phyloP scores from a whole-genome alignment of 2,888 invertebrate genomes.

The Synergus umbraculus region DNA sequence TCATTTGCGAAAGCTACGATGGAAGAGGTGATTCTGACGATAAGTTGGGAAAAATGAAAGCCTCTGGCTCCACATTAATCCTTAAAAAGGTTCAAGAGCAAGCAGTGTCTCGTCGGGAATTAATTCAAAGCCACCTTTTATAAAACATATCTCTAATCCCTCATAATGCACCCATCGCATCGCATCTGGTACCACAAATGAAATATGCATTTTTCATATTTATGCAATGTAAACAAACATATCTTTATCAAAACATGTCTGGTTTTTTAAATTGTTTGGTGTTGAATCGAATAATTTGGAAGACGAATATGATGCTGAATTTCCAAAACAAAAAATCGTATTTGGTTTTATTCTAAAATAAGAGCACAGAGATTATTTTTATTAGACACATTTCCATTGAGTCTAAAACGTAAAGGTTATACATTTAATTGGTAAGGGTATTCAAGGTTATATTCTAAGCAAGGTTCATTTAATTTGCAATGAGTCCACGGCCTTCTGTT shows the following conservation, averaged over 20 bases:
- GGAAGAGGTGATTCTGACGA: slow-evolving; percentile 47
- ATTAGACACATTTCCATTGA: no score
- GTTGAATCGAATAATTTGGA: no score
- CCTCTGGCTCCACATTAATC: slow-evolving; percentile 38
- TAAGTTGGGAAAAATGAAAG: slow-evolving; percentile 30
- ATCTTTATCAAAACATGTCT: no score
- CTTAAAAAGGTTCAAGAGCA: slow-evolving; percentile 24
- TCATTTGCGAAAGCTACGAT: slow-evolving; percentile 44
- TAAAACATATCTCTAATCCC: background rate
- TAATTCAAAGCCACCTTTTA: slow-evolving; percentile 25
- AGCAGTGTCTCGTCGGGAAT: slow-evolving; percentile 10
- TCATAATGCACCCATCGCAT: background rate
- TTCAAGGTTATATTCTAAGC: background rate
- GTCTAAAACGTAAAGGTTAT: background rate
- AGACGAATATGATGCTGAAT: no score
- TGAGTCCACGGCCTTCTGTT: background rate
- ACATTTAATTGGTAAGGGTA: no score
- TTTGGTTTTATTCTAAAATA: no score
- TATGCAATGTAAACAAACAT: background rate
- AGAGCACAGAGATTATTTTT: background rate
- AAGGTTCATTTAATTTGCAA: background rate
- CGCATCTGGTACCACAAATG: no score
- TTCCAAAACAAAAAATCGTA: no score
- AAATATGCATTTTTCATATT: background rate
- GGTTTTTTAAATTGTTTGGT: no score